Conservation (phyloP, 2,797 vertebrate species). For the Buceros bicornis region DNA sequence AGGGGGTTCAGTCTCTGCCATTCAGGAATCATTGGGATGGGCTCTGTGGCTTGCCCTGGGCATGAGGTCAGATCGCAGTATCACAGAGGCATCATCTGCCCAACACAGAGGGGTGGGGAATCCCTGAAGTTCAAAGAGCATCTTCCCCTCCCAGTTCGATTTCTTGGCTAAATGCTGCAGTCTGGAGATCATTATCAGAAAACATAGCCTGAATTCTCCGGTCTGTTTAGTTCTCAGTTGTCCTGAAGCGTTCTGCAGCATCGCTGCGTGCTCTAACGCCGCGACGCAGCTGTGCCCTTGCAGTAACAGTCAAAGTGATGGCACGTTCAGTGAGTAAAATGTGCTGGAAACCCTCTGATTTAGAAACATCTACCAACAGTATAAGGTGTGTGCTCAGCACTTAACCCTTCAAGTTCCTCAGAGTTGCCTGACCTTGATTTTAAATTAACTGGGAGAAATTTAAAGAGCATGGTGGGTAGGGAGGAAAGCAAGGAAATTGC, state of each 20-base stretch:
- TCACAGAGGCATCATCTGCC: neutral
- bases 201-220: neutral
- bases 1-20: neutral
- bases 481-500: neutral
- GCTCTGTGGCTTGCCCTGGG: neutral
- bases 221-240: neutral
- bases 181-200: neutral
- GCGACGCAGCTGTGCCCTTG: constrained; percentile 25
- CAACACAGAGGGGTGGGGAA: neutral
- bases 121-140: neutral
- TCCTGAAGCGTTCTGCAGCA: neutral
- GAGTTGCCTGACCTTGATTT: neutral
- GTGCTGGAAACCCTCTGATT: neutral
- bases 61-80: neutral
- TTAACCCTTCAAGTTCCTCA: neutral
- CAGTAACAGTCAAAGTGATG: neutral
- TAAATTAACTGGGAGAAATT: neutral
- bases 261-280: fast-evolving
- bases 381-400: neutral
- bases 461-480: neutral
- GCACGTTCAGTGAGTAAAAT: neutral
- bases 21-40: neutral
- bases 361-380: neutral
- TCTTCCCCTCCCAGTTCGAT: neutral
- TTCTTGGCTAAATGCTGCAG: neutral